A percentile compares a stretch with the other conserved stretches of the same genome.
These are phyloP conservation scores for Rutpela maculata DNA, from an alignment of 2,888 invertebrate species.

Conservation along the genomic window DNA sequence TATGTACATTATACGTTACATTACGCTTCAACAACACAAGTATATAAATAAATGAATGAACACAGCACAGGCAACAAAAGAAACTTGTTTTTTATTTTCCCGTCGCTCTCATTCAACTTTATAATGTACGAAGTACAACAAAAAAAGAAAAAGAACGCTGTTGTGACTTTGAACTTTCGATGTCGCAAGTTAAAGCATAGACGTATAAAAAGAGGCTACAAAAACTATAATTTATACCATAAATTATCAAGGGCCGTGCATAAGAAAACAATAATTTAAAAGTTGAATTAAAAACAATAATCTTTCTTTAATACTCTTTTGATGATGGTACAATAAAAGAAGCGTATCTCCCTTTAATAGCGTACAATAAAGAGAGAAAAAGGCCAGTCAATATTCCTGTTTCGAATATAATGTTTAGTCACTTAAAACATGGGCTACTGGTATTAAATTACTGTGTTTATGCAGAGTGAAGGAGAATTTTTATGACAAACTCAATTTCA, in stretches of 20 bases:
- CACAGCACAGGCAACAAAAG: conserved; percentile 34
- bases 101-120: conserved; percentile 47
- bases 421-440: conserved; percentile 56
- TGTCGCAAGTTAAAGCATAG: conserved; percentile 41
- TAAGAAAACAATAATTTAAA: conserved; percentile 55
- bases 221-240: conserved; percentile 50
- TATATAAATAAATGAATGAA: conserved; percentile 45
- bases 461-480: conserved; percentile 32
- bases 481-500: neutral
- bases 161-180: conserved; percentile 46
- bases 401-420: conserved; percentile 51
- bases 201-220: conserved; percentile 41
- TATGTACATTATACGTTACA: conserved; percentile 39
- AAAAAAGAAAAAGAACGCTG: conserved; percentile 43
- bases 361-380: conserved; percentile 32
- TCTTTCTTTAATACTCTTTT: conserved; percentile 52
- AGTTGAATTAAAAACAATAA: conserved; percentile 56
- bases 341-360: conserved; percentile 33
- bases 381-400: conserved; percentile 51
- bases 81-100: conserved; percentile 45
- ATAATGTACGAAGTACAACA: conserved; percentile 44
- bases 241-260: conserved; percentile 49
- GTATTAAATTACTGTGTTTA: conserved; percentile 46
- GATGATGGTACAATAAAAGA: conserved; percentile 52
- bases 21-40: conserved; percentile 43